Evolutionary conservation across 2,888 invertebrate species (phyloP).

Genomic region (Standfussiana lucernea): DNA sequence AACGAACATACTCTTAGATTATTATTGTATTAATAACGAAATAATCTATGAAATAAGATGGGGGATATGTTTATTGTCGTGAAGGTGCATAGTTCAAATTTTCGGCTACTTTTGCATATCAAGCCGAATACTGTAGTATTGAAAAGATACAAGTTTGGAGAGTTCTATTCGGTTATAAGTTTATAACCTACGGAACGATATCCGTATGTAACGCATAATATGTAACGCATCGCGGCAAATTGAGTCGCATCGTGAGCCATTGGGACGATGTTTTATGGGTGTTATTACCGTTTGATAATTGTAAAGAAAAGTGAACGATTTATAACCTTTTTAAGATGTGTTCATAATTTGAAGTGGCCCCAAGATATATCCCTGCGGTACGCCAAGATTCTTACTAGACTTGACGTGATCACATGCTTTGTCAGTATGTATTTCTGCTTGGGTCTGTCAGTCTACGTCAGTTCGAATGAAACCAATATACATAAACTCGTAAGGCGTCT

Average conservation of each 20-base stretch:
- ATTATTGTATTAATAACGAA: not conserved
- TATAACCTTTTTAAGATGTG: not conserved
- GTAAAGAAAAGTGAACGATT: slow-evolving; percentile 17
- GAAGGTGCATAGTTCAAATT: not conserved
- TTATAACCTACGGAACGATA: too few species aligned
- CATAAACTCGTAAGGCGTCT: too few species aligned
- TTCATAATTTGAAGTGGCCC: not conserved
- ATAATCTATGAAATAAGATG: not conserved
- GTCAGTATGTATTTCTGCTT: too few species aligned
- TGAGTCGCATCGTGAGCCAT: slow-evolving; percentile 32
- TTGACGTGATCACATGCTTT: not conserved
- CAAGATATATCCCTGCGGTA: slow-evolving; percentile 9
- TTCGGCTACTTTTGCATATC: not conserved
- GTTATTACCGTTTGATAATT: slow-evolving; percentile 1
- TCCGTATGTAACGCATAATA: slow-evolving; percentile 25
- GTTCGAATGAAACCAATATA: too few species aligned
- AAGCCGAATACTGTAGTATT: not conserved
- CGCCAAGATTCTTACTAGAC: not conserved
- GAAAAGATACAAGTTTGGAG: not conserved
- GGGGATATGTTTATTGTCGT: not conserved
- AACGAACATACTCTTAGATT: not conserved
- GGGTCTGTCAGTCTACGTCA: too few species aligned
- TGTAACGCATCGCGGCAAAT: slow-evolving; percentile 34
- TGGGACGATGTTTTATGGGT: slow-evolving; percentile 22
- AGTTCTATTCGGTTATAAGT: not conserved